These are phyloP conservation scores for Dascillus cervinus DNA, from an alignment of 2,888 invertebrate genomes.

Conservation along the genomic window DNA sequence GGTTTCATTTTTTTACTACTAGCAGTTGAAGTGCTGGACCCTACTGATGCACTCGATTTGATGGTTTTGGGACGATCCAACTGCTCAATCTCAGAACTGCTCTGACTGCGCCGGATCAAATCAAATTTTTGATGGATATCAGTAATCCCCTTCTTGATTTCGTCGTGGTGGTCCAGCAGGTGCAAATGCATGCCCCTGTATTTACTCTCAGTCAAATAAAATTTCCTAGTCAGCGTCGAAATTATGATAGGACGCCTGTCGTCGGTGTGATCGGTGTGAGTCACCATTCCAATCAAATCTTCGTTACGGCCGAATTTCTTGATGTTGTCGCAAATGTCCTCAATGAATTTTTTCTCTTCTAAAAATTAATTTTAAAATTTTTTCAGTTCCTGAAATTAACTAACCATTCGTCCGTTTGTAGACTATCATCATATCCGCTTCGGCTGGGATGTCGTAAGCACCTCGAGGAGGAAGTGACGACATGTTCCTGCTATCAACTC, in stretches of 20 bases:
- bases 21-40: background rate
- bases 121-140: constrained; percentile 3
- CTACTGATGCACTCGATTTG: no score
- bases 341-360: constrained; percentile 21
- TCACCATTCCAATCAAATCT: constrained; percentile 27
- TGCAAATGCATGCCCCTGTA: constrained; percentile 25
- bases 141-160: background rate
- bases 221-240: constrained; percentile 34
- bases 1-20: constrained; percentile 9
- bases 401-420: constrained; percentile 21
- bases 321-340: constrained; percentile 25
- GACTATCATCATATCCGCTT: constrained; percentile 23
- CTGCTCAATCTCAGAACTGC: no score
- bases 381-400: no score
- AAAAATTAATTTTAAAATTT: no score
- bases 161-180: constrained; percentile 1
- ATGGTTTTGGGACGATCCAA: no score
- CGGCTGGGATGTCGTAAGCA: constrained; percentile 20
- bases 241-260: constrained; percentile 24
- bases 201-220: constrained; percentile 26
- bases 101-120: background rate
- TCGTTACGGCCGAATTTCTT: constrained; percentile 25
- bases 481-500: constrained; percentile 1
- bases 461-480: background rate
- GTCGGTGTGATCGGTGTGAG: constrained; percentile 12